phyloP scores from a whole-genome alignment of 2,888 invertebrate genomes.

The Zygaena filipendulae region DNA sequence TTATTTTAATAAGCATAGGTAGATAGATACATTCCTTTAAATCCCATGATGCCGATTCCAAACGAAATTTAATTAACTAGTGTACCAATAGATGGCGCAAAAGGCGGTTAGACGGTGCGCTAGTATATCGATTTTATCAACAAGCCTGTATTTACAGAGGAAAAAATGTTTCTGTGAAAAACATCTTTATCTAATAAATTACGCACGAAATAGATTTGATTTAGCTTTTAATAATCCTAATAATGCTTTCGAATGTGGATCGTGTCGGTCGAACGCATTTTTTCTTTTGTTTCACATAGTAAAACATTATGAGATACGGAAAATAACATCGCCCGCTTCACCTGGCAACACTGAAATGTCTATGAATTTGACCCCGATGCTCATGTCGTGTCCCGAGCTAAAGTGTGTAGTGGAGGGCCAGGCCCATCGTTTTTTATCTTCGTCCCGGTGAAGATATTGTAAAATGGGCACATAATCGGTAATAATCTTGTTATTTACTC shows the following conservation, averaged over 20 bases:
- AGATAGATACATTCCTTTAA: too few species aligned
- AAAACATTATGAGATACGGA: too few species aligned
- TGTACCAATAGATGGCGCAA: conserved; percentile 46
- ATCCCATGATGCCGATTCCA: too few species aligned
- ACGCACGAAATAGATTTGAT: too few species aligned
- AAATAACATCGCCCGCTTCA: too few species aligned
- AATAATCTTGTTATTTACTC: conserved; percentile 37
- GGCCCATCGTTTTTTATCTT: conserved; percentile 63
- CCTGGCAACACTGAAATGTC: conserved; percentile 60
- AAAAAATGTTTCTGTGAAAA: conserved; percentile 27
- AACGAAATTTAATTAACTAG: too few species aligned
- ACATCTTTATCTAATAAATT: too few species aligned
- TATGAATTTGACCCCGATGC: conserved; percentile 70
- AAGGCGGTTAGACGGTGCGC: conserved; percentile 46
- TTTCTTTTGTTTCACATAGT: too few species aligned
- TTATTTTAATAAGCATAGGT: too few species aligned
- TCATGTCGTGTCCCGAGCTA: conserved; percentile 65
- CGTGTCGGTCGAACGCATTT: too few species aligned
- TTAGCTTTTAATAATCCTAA: too few species aligned
- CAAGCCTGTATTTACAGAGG: conserved; percentile 37
- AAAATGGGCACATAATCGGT: conserved; percentile 70
- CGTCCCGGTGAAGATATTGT: conserved; percentile 52
- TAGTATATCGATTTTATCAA: conserved; percentile 55
- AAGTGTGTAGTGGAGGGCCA: conserved; percentile 63
- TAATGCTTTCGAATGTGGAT: too few species aligned